Percentiles rank a stretch among this genome's conserved stretches.
Conservation (phyloP, 2,888 invertebrate species). For the Argyresthia albistria region DNA sequence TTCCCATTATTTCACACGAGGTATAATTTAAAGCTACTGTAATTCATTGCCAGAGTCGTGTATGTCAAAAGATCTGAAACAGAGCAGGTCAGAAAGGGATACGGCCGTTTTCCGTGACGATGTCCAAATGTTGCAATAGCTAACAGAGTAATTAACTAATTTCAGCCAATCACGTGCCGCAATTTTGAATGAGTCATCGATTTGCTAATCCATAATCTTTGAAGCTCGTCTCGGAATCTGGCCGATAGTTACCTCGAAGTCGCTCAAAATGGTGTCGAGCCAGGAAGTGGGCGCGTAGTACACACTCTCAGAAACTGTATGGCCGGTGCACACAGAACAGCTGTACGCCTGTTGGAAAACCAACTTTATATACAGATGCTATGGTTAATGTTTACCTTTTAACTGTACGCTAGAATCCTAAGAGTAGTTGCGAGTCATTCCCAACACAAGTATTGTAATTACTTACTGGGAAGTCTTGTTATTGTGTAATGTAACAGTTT, state of each 20-base stretch:
- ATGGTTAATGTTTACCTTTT: too few relatives aligned
- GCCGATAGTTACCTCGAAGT: constrained; percentile 74
- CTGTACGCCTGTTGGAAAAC: constrained; percentile 76
- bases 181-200: background rate
- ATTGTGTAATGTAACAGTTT: too few relatives aligned
- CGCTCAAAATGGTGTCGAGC: constrained; percentile 79
- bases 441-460: too few relatives aligned
- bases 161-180: background rate
- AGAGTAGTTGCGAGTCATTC: too few relatives aligned
- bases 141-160: too few relatives aligned
- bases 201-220: background rate
- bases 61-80: too few relatives aligned
- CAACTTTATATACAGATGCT: too few relatives aligned
- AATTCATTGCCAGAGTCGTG: background rate
- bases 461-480: too few relatives aligned
- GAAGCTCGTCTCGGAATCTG: background rate
- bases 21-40: too few relatives aligned
- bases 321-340: constrained; percentile 90
- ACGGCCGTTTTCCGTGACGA: background rate
- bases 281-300: constrained; percentile 90
- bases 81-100: too few relatives aligned
- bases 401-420: too few relatives aligned
- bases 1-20: too few relatives aligned
- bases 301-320: constrained; percentile 91
- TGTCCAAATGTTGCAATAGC: background rate